Evolutionary conservation across 2,888 invertebrate species (phyloP), one percentile per base, ranked within the genome.

Genomic region (Aproaerema taeniolella): DNA sequence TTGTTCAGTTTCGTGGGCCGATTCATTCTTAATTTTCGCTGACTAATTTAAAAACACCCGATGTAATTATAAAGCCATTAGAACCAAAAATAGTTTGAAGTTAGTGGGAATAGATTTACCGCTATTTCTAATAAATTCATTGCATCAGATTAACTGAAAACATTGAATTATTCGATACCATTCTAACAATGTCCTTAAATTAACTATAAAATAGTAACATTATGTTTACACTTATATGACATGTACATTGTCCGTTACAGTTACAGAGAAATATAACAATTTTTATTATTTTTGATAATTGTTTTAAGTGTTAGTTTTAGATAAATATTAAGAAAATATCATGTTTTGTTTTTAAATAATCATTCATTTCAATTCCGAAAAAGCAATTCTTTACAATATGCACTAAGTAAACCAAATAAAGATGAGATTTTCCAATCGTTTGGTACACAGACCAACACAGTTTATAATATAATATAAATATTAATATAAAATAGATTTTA

Each of bases 291-390:
- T 38, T 20, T 33, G 39, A 41, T 43, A 44, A 67, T 55, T 48
- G 46, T 52, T 54, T n/a, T 47, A 50, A 42, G 54, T 46, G 62
- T 57, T 54, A 50, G 47, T 52, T 64, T 61, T 53, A 66, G 60
- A 70, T 75, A 80, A 68, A 73, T 61, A 60, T 72, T 77, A 78
- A 65, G 67, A 82, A 82, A 83, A 82, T 81, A 82, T 75, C 45
- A 68, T 61, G 59, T 63, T 62, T 61, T 49, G 55, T 58, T 56
- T 62, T 52, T 53, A 72, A 76, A 72, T 61, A 60, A 71, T 24
- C 14, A 29, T n/a, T 30, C 37, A 29, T 61, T 50, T 82, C 82
- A 83, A 82, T 85, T 82, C 82, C 82, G 66, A 70, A 68, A 59
- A 52, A 67, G 48, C 52, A n/a, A 50, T 53, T 44, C 50, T 55